Evolutionary conservation across 2,888 invertebrate species (phyloP), one percentile per base, ranked within the genome.

Genomic region (Hololepta plana): DNA sequence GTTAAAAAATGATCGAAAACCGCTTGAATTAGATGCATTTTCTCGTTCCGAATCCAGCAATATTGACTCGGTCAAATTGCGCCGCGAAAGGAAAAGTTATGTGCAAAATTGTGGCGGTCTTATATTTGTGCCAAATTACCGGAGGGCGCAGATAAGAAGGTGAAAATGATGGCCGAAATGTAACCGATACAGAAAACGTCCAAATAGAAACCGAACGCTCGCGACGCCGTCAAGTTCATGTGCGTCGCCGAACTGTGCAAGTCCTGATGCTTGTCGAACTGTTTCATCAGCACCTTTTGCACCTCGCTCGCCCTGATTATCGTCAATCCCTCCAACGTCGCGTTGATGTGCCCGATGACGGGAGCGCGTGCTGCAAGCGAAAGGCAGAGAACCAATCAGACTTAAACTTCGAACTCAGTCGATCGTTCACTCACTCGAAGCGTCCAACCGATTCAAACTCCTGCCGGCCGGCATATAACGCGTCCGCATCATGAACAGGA

Each of bases 401-500:
- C n/a, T n/a, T n/a, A 17, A 17, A 17, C n/a, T 17, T 17, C n/a
- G 17, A 17, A n/a, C n/a, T 8, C 17, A 17, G 17, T 17, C n/a
- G n/a, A n/a, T n/a, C n/a, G 15, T 20, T 11, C 15, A 34, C 39
- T 38, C 35, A 43, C 43, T 39, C n/a, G 31, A 33, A 35, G 72
- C 69, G 44, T 75, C 74, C 2, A 75, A 57, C 40, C 72, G 53
- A 52, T 71, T 82, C 23, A 85, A 52, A 41, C 74, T 75, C 11
- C 81, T 53, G 8, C 79, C 75, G n/a, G 79, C 75, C 16, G 60
- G 50, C n/a, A 84, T 54, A 52, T 77, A 82, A 38, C 73, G 59
- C 2, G 59, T 52, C 12, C 82, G 48, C 6, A 81, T 47, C 7
- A 63, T 45, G 29, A 64, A 62, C 44, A 84, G 70, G 7, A 75